Evolutionary conservation across 2,888 invertebrate species (phyloP).

Genomic region (Norana najaformis): DNA sequence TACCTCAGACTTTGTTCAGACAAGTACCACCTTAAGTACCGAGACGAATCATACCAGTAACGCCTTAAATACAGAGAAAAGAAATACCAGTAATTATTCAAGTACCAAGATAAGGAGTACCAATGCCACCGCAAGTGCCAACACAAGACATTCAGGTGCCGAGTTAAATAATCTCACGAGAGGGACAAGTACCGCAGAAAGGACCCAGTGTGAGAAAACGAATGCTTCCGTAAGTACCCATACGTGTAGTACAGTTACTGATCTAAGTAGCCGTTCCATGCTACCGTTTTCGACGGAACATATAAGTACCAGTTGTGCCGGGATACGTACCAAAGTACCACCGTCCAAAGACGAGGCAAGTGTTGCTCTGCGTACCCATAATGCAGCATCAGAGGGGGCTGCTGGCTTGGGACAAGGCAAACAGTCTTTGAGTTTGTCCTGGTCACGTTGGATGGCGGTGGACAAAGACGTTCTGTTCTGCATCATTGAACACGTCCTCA

Average conservation of each 20-base stretch:
- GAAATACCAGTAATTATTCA: not conserved
- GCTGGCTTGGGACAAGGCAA: not conserved
- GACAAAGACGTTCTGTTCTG: slow-evolving; percentile 17
- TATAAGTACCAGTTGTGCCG: not conserved
- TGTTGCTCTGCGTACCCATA: not conserved
- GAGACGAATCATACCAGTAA: not conserved
- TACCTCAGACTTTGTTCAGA: not conserved
- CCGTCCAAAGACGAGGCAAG: not conserved
- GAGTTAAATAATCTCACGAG: not conserved
- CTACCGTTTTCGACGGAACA: not conserved
- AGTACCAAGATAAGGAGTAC: not conserved
- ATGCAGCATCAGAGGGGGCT: not conserved
- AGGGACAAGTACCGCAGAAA: not conserved
- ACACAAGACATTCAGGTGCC: not conserved
- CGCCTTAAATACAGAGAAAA: not conserved
- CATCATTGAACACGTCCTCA: slow-evolving; percentile 25
- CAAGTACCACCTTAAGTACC: slow-evolving; percentile 5
- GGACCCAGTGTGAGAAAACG: not conserved
- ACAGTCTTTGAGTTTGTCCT: not conserved
- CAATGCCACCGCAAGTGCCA: not conserved
- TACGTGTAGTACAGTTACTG: not conserved
- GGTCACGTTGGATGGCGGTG: slow-evolving; percentile 15
- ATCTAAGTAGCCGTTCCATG: too few species aligned
- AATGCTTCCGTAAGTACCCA: not conserved
- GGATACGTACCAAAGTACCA: not conserved